These are phyloP conservation scores for Pseudomyrmex gracilis DNA, from an alignment of 1,140 invertebrate genomes.

Conservation along the genomic window DNA sequence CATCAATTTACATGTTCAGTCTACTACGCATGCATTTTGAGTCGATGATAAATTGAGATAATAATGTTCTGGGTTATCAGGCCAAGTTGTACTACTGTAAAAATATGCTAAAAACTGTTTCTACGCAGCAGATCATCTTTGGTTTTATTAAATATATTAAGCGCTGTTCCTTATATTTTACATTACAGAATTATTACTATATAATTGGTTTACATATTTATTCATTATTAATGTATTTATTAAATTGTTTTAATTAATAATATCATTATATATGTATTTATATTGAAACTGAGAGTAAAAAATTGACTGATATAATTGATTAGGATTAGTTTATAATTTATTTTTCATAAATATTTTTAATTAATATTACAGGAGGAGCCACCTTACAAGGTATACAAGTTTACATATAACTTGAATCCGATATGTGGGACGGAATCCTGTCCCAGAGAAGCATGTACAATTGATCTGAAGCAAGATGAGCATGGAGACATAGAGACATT, in stretches of 20 bases:
- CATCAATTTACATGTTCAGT: background rate
- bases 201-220: no score
- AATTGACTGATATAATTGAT: background rate
- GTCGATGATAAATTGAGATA: slow-evolving; percentile 43
- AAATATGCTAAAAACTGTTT: slow-evolving; percentile 30
- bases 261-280: background rate
- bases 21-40: background rate
- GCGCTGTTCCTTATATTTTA: background rate
- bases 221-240: no score
- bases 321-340: background rate
- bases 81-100: slow-evolving; percentile 33
- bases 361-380: slow-evolving; percentile 75
- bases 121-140: slow-evolving; percentile 23
- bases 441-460: slow-evolving; percentile 77
- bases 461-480: slow-evolving; percentile 78
- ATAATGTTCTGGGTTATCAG: slow-evolving; percentile 53
- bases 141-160: background rate
- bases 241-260: background rate
- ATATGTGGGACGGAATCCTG: slow-evolving; percentile 74
- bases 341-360: background rate
- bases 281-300: no score
- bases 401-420: slow-evolving; percentile 78
- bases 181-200: no score
- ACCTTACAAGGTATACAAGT: slow-evolving; percentile 75
- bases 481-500: slow-evolving; percentile 73